Evolutionary conservation across 2,113 vertebrate species (phyloP).

Genomic region (Cepphus grylle): DNA sequence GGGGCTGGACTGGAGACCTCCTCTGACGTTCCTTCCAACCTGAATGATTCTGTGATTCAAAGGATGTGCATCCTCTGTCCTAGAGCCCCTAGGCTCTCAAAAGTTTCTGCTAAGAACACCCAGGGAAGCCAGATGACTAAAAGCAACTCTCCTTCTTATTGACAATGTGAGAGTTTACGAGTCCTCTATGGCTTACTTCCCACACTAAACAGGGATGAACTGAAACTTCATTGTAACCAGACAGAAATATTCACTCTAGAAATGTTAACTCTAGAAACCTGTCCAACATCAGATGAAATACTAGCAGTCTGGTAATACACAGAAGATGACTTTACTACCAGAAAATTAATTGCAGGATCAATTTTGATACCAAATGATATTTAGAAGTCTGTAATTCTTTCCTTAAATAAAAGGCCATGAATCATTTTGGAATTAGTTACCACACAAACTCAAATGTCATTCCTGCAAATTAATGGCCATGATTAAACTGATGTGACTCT

Average conservation of each 20-base stretch:
- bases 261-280: background rate
- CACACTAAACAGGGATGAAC: background rate
- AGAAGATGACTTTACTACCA: conserved; percentile 12
- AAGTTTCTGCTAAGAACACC: background rate
- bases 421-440: conserved; percentile 10
- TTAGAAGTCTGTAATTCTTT: conserved; percentile 22
- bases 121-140: background rate
- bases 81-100: background rate
- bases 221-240: background rate
- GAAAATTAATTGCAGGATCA: conserved; percentile 41
- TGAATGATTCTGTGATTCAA: background rate
- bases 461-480: background rate
- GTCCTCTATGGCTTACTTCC: background rate
- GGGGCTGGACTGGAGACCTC: background rate
- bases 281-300: conserved; percentile 51
- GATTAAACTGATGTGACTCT: background rate
- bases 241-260: conserved; percentile 1
- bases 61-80: background rate
- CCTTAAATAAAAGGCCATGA: conserved; percentile 15
- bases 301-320: conserved; percentile 11
- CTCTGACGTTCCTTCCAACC: background rate
- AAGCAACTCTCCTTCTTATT: background rate
- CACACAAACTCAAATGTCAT: background rate
- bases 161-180: background rate
- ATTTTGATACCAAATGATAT: conserved; percentile 33